These are phyloP conservation scores for Lithobates sylvaticus DNA, from an alignment of 2,797 vertebrate species.

Conservation along the genomic window DNA sequence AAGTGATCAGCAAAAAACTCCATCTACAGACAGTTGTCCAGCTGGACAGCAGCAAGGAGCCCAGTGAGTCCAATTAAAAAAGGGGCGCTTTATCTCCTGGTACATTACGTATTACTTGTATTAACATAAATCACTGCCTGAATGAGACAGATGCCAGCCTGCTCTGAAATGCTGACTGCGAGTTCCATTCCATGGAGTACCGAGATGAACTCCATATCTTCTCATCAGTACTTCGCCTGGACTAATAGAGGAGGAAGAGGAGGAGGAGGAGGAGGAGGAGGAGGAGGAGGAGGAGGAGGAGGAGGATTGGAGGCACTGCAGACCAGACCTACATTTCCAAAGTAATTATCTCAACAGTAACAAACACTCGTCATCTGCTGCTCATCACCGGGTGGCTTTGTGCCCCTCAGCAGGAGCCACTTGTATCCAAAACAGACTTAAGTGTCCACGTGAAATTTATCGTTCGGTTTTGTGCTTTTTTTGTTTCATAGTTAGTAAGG, in stretches of 20 bases:
- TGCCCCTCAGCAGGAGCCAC: neutral
- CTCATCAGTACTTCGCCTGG: neutral
- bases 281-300: too few species aligned
- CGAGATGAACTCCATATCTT: neutral
- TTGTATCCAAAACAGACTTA: too few species aligned
- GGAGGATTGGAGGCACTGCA: neutral
- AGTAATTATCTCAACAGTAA: neutral
- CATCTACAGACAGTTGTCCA: conserved; percentile 11
- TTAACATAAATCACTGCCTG: conserved; percentile 37
- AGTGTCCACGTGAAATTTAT: too few species aligned
- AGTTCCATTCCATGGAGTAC: neutral
- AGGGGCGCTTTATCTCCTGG: conserved; percentile 18
- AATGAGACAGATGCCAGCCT: conserved; percentile 46
- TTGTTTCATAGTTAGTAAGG: too few species aligned
- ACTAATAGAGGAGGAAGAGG: neutral
- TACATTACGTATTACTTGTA: conserved; percentile 4
- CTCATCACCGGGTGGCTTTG: neutral
- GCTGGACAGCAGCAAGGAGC: conserved; percentile 24
- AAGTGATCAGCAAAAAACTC: neutral
- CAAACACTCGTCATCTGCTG: neutral
- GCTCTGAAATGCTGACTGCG: conserved; percentile 20
- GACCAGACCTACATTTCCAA: neutral
- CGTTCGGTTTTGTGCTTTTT: too few species aligned
- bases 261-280: neutral
- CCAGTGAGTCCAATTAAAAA: conserved; percentile 39